phyloP scores from a whole-genome alignment of 2,113 vertebrate genomes.

The Tympanuchus pallidicinctus region DNA sequence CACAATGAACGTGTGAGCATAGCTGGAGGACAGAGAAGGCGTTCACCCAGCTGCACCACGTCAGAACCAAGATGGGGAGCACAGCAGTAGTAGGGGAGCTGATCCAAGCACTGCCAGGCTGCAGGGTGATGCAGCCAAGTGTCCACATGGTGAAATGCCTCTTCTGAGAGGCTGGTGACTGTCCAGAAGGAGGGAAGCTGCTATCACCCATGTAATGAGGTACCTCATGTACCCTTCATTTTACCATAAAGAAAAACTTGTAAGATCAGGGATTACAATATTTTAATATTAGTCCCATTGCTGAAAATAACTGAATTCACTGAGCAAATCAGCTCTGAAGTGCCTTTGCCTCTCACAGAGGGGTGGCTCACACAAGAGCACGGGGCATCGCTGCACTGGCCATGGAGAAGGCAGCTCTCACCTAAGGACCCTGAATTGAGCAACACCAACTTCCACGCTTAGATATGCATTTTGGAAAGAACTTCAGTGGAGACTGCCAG shows the following conservation, averaged over 20 bases:
- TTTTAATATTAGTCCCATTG: background rate
- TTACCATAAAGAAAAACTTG: background rate
- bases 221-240: background rate
- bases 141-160: background rate
- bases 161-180: background rate
- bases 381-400: rapidly evolving
- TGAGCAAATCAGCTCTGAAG: background rate
- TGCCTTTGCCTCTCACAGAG: background rate
- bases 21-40: background rate
- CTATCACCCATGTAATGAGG: background rate
- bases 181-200: background rate
- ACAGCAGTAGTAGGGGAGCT: background rate
- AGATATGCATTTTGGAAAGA: background rate
- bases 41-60: too few relatives aligned
- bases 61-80: background rate
- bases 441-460: background rate
- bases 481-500: background rate
- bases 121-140: background rate
- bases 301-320: background rate
- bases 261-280: background rate
- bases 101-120: background rate
- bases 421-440: background rate
- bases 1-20: background rate
- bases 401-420: rapidly evolving
- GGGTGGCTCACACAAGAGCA: background rate